A percentile compares a stretch with the other conserved stretches of the same genome.
These are phyloP conservation scores for Cyclina sinensis DNA, from an alignment of 1,140 invertebrate genomes.

Conservation along the genomic window DNA sequence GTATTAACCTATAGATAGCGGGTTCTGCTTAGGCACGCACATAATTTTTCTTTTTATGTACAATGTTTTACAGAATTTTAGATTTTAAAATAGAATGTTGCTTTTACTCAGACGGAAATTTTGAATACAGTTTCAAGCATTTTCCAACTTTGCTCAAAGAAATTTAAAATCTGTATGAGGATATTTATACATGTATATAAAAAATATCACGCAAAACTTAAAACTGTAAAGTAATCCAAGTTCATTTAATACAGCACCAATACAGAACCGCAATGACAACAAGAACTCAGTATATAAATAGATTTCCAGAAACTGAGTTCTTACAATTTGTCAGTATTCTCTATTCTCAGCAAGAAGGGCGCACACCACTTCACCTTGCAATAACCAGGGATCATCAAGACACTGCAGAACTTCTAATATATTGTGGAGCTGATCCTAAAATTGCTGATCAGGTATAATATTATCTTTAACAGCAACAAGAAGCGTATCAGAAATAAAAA, in stretches of 20 bases:
- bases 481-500: no score
- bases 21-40: no score
- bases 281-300: background rate
- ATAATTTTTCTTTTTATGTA: no score
- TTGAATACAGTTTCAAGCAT: no score
- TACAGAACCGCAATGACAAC: no score
- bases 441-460: slow-evolving; percentile 38
- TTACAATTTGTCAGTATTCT: background rate
- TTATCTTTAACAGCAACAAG: no score
- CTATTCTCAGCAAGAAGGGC: slow-evolving; percentile 38
- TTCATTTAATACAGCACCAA: background rate
- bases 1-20: no score
- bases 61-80: no score
- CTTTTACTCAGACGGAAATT: no score
- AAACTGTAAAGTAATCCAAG: background rate
- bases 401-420: background rate
- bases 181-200: background rate
- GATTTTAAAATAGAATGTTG: no score
- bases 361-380: slow-evolving; percentile 41
- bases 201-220: background rate
- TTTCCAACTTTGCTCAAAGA: no score
- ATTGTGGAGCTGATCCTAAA: slow-evolving; percentile 18
- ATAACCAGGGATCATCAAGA: slow-evolving; percentile 14
- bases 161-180: background rate
- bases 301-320: background rate